Percentiles rank a stretch among this genome's conserved stretches.
These are phyloP conservation scores for Microcebus griseorufus DNA, from an alignment of 2,113 vertebrate species.

Conservation along the genomic window DNA sequence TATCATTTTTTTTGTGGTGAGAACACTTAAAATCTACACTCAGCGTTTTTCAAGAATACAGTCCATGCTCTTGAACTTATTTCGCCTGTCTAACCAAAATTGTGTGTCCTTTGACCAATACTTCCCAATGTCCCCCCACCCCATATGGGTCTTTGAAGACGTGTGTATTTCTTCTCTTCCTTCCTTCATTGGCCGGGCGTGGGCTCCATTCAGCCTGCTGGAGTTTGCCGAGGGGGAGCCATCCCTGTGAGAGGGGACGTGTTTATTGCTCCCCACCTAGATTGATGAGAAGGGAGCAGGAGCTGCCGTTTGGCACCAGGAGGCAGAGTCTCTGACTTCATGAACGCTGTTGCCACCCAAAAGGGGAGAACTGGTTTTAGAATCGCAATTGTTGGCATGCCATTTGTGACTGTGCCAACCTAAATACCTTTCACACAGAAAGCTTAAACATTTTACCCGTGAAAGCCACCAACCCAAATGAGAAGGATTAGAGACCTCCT, in stretches of 20 bases:
- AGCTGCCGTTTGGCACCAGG: neutral
- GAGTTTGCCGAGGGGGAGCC: neutral
- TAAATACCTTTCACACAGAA: constrained; percentile 51
- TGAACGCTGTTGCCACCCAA: neutral
- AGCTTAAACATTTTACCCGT: neutral
- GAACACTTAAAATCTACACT: neutral
- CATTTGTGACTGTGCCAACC: constrained; percentile 46
- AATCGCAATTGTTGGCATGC: neutral
- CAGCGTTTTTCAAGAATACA: neutral
- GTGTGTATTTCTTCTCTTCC: neutral
- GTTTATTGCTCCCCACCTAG: neutral
- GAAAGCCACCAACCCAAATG: constrained; percentile 23
- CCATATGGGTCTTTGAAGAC: too few species aligned
- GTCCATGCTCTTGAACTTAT: neutral
- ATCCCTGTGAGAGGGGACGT: neutral
- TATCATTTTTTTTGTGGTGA: neutral
- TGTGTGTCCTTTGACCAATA: neutral
- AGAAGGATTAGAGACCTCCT: constrained; percentile 51
- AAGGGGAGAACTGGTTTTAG: constrained; percentile 29
- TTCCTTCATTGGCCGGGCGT: neutral
- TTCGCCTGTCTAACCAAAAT: neutral
- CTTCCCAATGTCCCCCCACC: too few species aligned
- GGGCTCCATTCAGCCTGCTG: neutral
- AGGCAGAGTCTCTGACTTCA: neutral
- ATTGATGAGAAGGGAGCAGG: neutral